Conservation (phyloP, 1,140 invertebrate genomes). For the Drosophila parvula region DNA sequence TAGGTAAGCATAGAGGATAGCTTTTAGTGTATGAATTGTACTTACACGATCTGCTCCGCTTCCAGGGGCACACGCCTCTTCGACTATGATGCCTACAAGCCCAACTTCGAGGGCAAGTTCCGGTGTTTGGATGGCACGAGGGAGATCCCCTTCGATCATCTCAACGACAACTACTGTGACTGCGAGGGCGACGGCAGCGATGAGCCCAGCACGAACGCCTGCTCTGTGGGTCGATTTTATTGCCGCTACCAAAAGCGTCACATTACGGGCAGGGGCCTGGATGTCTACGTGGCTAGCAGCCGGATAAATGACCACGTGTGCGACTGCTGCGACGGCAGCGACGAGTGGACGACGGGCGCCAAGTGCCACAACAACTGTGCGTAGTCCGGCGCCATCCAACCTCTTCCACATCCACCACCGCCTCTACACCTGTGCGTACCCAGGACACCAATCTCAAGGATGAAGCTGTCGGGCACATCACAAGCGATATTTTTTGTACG, state of each 20-base stretch:
- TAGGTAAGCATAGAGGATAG: conserved; percentile 35
- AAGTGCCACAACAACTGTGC: conserved; percentile 73
- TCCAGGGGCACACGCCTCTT: conserved; percentile 77
- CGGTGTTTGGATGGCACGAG: conserved; percentile 74
- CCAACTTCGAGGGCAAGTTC: conserved; percentile 75
- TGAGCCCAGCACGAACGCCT: conserved; percentile 96
- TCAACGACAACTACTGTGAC: conserved; percentile 98
- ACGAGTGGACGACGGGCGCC: conserved; percentile 85
- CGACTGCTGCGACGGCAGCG: conserved; percentile 94
- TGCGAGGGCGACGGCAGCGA: conserved; percentile 93
- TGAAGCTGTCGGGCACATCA: conserved; percentile 64
- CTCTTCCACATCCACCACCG: conserved; percentile 22
- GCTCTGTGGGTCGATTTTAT: conserved; percentile 91
- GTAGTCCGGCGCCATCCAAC: conserved; percentile 41
- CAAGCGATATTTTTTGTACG: conserved; percentile 67
- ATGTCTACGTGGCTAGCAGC: conserved; percentile 85
- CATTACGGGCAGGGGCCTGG: conserved; percentile 77
- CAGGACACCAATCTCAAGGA: conserved; percentile 52
- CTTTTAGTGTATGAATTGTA: too few relatives aligned
- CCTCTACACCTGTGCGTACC: conserved; percentile 29
- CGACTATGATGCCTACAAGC: conserved; percentile 82
- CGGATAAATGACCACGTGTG: conserved; percentile 97
- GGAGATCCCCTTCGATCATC: conserved; percentile 85
- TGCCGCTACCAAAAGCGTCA: conserved; percentile 85
- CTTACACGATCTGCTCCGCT: background rate